phyloP scores from a whole-genome alignment of 1,140 invertebrate genomes.

The Drosophila melanica region DNA sequence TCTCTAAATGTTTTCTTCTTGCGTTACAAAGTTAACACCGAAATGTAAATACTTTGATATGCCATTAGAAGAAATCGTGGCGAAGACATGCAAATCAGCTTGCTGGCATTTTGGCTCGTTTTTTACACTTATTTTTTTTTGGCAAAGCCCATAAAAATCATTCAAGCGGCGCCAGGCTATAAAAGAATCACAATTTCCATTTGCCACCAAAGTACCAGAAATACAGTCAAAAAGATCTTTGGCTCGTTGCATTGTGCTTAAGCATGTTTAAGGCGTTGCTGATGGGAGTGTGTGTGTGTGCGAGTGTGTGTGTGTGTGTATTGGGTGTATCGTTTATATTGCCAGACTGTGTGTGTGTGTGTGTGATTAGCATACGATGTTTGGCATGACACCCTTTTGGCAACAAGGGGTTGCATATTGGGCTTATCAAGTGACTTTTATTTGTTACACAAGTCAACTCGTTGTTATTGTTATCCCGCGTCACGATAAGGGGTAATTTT shows the following conservation, averaged over 20 bases:
- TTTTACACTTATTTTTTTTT: conserved; percentile 35
- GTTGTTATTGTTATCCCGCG: conserved; percentile 32
- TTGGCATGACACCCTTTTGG: conserved; percentile 68
- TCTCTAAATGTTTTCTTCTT: neutral
- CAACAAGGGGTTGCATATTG: conserved; percentile 67
- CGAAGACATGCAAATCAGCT: conserved; percentile 72
- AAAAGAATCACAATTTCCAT: conserved; percentile 74
- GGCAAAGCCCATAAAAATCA: conserved; percentile 72
- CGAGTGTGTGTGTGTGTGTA: conserved; percentile 1
- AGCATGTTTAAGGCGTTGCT: conserved; percentile 66
- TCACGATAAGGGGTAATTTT: conserved; percentile 61
- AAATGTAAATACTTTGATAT: conserved; percentile 15
- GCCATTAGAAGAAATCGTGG: neutral
- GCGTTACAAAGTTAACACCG: conserved; percentile 17
- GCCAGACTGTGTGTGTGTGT: conserved; percentile 48
- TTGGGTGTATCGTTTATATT: conserved; percentile 3
- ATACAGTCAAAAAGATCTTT: conserved; percentile 60
- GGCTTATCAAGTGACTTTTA: conserved; percentile 77
- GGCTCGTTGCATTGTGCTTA: conserved; percentile 69
- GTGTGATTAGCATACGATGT: conserved; percentile 79
- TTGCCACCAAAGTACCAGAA: conserved; percentile 40
- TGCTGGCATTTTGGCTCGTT: conserved; percentile 28
- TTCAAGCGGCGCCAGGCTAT: conserved; percentile 77
- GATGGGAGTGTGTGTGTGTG: conserved; percentile 5
- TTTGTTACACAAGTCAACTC: conserved; percentile 77